These are phyloP conservation scores for Lonchura striata DNA, from an alignment of 2,113 vertebrate genomes.

Conservation along the genomic window DNA sequence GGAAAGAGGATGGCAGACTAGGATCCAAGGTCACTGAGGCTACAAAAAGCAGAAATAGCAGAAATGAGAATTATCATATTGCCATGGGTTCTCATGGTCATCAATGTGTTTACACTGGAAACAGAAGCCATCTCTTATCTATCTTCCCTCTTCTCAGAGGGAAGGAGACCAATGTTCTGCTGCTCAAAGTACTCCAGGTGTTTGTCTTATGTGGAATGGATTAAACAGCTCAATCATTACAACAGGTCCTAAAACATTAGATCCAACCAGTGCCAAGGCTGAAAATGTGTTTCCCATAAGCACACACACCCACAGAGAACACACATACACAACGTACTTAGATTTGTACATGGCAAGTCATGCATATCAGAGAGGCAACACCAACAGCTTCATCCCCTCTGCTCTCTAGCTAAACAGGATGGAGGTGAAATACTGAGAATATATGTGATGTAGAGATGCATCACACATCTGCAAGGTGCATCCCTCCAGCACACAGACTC, in stretches of 20 bases:
- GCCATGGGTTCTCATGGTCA: not conserved
- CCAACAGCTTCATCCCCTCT: not conserved
- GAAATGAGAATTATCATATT: not conserved
- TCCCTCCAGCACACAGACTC: not conserved
- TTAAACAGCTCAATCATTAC: not conserved
- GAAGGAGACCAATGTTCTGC: not conserved
- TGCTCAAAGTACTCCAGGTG: not conserved
- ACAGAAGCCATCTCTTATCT: not conserved
- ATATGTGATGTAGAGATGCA: not conserved
- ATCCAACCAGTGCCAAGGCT: not conserved
- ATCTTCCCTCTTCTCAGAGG: not conserved
- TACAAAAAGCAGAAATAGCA: not conserved
- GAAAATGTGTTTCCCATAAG: not conserved
- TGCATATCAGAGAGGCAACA: not conserved
- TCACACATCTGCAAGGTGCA: not conserved
- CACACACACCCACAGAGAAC: not conserved
- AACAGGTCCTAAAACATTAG: not conserved
- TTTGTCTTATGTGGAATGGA: not conserved
- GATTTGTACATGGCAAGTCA: rapidly evolving
- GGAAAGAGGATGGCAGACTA: not conserved
- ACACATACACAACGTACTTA: not conserved
- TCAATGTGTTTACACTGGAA: not conserved
- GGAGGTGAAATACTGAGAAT: not conserved
- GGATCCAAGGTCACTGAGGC: not conserved
- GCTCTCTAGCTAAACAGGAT: not conserved